These are phyloP conservation scores for Saccopteryx bilineata DNA, from an alignment of 2,113 vertebrate genomes.

Conservation along the genomic window DNA sequence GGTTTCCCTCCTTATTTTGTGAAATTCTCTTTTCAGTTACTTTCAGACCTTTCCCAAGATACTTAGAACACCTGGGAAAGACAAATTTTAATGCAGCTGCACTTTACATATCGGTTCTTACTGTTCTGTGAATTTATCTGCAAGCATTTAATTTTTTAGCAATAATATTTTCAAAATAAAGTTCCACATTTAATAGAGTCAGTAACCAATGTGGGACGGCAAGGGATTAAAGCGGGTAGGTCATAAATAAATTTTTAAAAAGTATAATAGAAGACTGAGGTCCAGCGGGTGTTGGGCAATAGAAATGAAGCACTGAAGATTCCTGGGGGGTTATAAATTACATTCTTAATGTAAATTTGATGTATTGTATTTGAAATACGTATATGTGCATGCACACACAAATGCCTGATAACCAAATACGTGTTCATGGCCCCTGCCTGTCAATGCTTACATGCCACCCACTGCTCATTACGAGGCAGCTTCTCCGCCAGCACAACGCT, in stretches of 20 bases:
- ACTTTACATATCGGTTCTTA: constrained; percentile 77
- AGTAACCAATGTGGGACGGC: constrained; percentile 75
- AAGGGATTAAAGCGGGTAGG: constrained; percentile 75
- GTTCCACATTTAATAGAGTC: constrained; percentile 77
- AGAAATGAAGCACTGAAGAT: constrained; percentile 51
- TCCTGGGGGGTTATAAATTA: not conserved
- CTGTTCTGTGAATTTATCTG: constrained; percentile 76
- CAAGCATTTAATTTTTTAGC: constrained; percentile 79
- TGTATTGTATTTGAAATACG: not conserved
- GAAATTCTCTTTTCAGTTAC: constrained; percentile 53
- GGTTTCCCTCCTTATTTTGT: not conserved
- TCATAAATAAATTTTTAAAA: constrained; percentile 63
- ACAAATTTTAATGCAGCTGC: constrained; percentile 64
- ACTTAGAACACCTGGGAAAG: constrained; percentile 38
- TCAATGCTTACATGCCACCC: not conserved
- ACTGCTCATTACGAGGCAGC: not conserved
- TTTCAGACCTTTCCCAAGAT: constrained; percentile 32
- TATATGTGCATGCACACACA: not conserved
- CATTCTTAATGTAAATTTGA: not conserved
- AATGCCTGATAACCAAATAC: not conserved
- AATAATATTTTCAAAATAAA: constrained; percentile 78
- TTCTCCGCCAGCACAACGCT: not conserved
- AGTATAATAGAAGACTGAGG: constrained; percentile 63
- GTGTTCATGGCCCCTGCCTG: not conserved
- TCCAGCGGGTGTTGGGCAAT: constrained; percentile 26